These are phyloP conservation scores for Lapara coniferarum DNA, from an alignment of 2,888 invertebrate species.

Conservation along the genomic window DNA sequence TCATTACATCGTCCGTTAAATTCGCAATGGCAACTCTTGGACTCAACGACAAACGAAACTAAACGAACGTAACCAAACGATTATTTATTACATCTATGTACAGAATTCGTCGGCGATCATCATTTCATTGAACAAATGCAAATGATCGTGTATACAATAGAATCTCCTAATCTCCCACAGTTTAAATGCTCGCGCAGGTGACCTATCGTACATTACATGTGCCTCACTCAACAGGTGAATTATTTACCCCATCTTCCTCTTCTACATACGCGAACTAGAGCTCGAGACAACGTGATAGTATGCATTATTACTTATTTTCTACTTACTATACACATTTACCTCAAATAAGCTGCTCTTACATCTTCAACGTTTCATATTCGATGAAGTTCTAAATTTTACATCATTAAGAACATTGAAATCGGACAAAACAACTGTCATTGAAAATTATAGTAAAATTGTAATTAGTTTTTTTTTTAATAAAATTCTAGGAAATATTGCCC, in stretches of 20 bases:
- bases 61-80: conserved; percentile 17
- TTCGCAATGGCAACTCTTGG: conserved; percentile 66
- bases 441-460: too few species aligned
- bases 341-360: conserved; percentile 23
- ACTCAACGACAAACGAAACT: conserved; percentile 34
- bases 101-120: conserved; percentile 34
- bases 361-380: neutral
- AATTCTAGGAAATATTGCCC: too few species aligned
- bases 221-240: conserved; percentile 81
- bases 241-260: conserved; percentile 27
- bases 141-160: conserved; percentile 56
- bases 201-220: conserved; percentile 45
- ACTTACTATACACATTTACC: conserved; percentile 26
- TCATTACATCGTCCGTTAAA: conserved; percentile 43
- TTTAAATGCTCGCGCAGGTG: conserved; percentile 29
- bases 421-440: too few species aligned
- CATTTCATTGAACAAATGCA: conserved; percentile 58
- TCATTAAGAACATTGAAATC: neutral
- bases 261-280: conserved; percentile 10
- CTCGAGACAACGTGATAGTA: neutral
- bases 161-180: conserved; percentile 48
- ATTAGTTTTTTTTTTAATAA: too few species aligned
- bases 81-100: conserved; percentile 21
- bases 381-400: conserved; percentile 6
- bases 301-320: conserved; percentile 31